Base-by-base conservation (phyloP, 2,888 invertebrate genomes). In the Drosophila koepferae region DNA sequence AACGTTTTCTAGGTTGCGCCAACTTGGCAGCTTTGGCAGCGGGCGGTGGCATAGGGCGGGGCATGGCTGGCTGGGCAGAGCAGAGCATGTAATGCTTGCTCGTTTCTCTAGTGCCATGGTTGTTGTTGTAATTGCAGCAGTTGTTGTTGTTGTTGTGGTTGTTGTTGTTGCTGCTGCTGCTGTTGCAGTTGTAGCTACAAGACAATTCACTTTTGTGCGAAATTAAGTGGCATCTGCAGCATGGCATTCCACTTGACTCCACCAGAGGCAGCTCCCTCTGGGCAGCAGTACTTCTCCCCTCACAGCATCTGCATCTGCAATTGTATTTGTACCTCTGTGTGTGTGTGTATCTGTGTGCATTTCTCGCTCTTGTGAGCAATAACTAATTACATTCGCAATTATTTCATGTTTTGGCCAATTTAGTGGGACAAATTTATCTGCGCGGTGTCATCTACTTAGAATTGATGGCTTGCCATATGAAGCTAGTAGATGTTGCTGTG, bases 361-460 rank as follows among this genome's bases (percentile, higher is more conserved):
- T 77, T 84, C 81, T 82, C 83, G 85, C 82, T 89, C 79, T 86
- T 84, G 86, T 85, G 90, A 92, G 91, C 92, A 92, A 92, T 92
- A 92, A 92, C 92, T 93, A 93, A 93, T 93, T 93, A 93, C 92
- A 93, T 93, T 93, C 92, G 93, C 92, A 93, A 93, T 93, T 93
- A 93, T 93, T 93, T 93, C 92, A 93, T 93, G 93, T 93, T 93
- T 92, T 92, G 92, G 92, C 91, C 92, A 93, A 93, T 93, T 93
- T 93, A 92, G 91, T 92, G 87, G 92, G 91, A 92, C 92, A 92
- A 93, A 93, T 93, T 93, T 93, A 93, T 93, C 93, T 92, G 91
- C 85, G 91, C 91, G 90, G 92, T 93, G 92, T 92, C 92, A 93
- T 93, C 93, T 93, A 91, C 91, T 92, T 92, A 92, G 92, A 93